Conservation (phyloP, 2,888 invertebrate species). For the Romanomermis culicivorax region DNA sequence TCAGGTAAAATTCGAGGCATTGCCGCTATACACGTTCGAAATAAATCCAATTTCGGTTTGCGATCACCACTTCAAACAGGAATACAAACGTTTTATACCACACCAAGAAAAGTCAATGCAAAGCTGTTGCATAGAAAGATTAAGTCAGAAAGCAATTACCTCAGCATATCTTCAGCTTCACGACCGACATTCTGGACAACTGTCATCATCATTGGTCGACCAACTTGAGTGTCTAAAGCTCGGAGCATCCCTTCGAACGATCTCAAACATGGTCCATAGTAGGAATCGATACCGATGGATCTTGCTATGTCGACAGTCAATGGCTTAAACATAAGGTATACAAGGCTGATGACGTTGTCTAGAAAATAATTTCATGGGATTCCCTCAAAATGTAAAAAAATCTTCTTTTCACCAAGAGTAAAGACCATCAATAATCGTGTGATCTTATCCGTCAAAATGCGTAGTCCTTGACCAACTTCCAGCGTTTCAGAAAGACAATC, state of each 20-base stretch:
- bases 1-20: constrained; percentile 92
- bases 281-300: constrained; percentile 85
- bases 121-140: too few relatives aligned
- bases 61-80: constrained; percentile 51
- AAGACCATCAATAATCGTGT: too few relatives aligned
- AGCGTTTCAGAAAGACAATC: too few relatives aligned
- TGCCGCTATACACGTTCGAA: constrained; percentile 91
- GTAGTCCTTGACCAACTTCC: too few relatives aligned
- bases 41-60: constrained; percentile 88
- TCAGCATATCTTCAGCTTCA: constrained; percentile 35
- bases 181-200: constrained; percentile 85
- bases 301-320: constrained; percentile 84
- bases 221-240: constrained; percentile 81
- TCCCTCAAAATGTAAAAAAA: too few relatives aligned
- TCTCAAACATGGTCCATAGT: constrained; percentile 80
- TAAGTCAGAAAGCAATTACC: too few relatives aligned
- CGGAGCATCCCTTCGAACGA: constrained; percentile 85
- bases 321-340: constrained; percentile 37
- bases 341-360: too few relatives aligned
- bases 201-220: constrained; percentile 86
- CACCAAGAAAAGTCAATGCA: too few relatives aligned
- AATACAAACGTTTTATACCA: background rate
- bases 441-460: too few relatives aligned
- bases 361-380: too few relatives aligned
- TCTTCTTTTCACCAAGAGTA: too few relatives aligned